Percentiles rank a stretch among this genome's conserved stretches.
phyloP scores from a whole-genome alignment of 2,797 vertebrate species.

The Arrhamphus sclerolepis region DNA sequence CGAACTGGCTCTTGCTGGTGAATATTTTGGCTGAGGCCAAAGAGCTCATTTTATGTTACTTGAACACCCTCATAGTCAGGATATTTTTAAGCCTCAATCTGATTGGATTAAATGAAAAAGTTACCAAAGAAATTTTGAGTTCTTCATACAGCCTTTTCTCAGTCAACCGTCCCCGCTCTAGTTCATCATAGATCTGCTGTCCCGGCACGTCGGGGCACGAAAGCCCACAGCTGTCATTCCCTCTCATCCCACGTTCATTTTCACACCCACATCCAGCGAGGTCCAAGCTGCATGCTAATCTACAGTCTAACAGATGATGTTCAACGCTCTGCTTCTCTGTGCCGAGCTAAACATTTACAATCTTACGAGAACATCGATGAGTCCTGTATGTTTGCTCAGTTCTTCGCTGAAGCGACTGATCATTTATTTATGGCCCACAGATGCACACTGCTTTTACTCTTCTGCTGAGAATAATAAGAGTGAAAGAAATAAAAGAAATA shows the following conservation, averaged over 20 bases:
- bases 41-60: constrained; percentile 11
- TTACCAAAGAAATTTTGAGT: neutral
- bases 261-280: constrained; percentile 37
- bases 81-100: constrained; percentile 4
- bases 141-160: neutral
- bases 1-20: constrained; percentile 8
- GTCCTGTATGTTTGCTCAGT: neutral
- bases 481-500: too few species aligned
- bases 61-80: neutral
- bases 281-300: constrained; percentile 36
- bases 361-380: constrained; percentile 18
- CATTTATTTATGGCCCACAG: constrained; percentile 4
- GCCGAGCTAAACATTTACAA: constrained; percentile 65
- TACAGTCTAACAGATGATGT: constrained; percentile 35
- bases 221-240: constrained; percentile 47
- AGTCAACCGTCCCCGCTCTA: too few species aligned
- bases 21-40: constrained; percentile 32
- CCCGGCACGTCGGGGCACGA: neutral
- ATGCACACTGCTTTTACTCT: neutral
- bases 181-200: too few species aligned
- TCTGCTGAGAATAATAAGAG: too few species aligned
- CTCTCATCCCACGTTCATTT: constrained; percentile 35
- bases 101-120: constrained; percentile 4
- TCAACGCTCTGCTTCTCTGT: constrained; percentile 9
- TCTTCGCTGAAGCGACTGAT: constrained; percentile 6